Evolutionary conservation across 2,888 invertebrate species (phyloP).

Genomic region (Myopa tessellatipennis): DNA sequence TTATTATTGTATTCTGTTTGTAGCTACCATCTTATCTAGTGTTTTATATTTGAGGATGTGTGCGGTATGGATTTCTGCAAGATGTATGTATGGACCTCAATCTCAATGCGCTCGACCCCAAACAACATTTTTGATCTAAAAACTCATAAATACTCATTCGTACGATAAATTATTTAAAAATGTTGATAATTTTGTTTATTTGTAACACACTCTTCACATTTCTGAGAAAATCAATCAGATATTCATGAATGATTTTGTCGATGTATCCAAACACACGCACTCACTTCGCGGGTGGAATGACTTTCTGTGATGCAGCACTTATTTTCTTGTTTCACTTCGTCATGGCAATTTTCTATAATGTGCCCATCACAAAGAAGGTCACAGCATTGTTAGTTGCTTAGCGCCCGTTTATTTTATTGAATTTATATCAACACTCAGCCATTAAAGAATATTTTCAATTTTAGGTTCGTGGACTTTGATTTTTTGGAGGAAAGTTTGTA

Average conservation of each 20-base stretch:
- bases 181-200: too few relatives aligned
- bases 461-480: neutral
- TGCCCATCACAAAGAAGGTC: slow-evolving; percentile 1
- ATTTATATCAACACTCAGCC: neutral
- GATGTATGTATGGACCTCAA: slow-evolving; percentile 47
- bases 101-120: slow-evolving; percentile 52
- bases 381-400: neutral
- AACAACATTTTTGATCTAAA: too few relatives aligned
- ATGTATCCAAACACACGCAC: too few relatives aligned
- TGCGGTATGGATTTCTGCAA: neutral
- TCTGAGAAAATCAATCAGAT: neutral
- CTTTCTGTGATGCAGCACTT: neutral
- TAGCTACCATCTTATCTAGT: slow-evolving; percentile 41
- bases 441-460: neutral
- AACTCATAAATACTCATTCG: too few relatives aligned
- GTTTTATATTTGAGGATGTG: neutral
- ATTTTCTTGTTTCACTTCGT: neutral
- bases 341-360: neutral
- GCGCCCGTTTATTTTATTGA: neutral
- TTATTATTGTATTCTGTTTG: slow-evolving; percentile 24
- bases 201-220: too few relatives aligned
- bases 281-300: too few relatives aligned
- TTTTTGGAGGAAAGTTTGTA: slow-evolving; percentile 22
- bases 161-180: too few relatives aligned
- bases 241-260: neutral